Evolutionary conservation across 2,113 vertebrate species (phyloP).

Genomic region (Centropus bengalensis): DNA sequence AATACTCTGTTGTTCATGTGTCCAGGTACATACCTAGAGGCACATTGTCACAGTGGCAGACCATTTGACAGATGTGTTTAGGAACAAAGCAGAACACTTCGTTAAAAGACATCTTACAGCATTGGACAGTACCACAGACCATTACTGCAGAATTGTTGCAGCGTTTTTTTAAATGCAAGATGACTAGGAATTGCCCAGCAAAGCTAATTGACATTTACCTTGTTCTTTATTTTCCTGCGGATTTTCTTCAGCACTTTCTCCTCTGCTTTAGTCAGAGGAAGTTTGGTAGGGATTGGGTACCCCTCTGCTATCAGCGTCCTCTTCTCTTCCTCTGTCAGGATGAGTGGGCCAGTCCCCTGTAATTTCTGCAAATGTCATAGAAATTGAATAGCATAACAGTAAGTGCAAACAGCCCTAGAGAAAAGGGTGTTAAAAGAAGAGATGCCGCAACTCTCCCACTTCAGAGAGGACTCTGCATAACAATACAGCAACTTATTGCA

Average conservation of each 20-base stretch:
- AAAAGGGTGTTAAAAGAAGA: background rate
- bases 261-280: slow-evolving; percentile 95
- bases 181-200: background rate
- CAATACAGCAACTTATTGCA: background rate
- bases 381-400: background rate
- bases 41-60: background rate
- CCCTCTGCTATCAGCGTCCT: slow-evolving; percentile 95
- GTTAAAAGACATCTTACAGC: background rate
- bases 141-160: background rate
- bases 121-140: background rate
- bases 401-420: background rate
- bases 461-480: background rate
- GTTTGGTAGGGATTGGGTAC: slow-evolving; percentile 94
- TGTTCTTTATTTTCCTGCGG: slow-evolving; percentile 98
- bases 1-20: background rate
- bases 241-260: slow-evolving; percentile 99
- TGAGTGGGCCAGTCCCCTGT: slow-evolving; percentile 92
- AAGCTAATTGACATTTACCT: slow-evolving; percentile 73
- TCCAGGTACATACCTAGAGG: slow-evolving; percentile 23
- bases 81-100: background rate
- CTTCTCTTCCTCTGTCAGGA: slow-evolving; percentile 96
- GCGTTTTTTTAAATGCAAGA: background rate
- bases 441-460: background rate
- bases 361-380: slow-evolving; percentile 78
- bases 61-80: background rate